Evolutionary conservation across 53 echinoderm and acorn worm species (phyloP).

Genomic region (Hippasteria phrygiana): DNA sequence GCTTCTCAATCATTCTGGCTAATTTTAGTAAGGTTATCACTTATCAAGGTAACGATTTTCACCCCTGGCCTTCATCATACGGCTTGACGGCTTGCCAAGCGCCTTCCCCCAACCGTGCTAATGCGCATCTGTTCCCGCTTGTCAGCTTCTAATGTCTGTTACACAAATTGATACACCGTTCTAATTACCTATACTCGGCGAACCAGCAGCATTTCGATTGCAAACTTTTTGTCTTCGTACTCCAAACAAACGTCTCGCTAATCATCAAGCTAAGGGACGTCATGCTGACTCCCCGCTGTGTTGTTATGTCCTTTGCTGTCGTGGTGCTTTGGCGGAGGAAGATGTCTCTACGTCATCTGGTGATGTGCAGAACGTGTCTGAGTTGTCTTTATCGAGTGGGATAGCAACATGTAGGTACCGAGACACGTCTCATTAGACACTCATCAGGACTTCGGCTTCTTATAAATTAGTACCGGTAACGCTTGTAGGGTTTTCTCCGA

Average conservation of each 20-base stretch:
- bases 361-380: conserved; percentile 16
- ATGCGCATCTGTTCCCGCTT: conserved; percentile 13
- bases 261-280: not conserved
- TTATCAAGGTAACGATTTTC: conserved; percentile 33
- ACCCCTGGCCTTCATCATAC: conserved; percentile 36
- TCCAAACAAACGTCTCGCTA: not conserved
- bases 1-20: not conserved
- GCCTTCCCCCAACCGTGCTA: not conserved
- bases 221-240: not conserved
- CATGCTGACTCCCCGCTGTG: not conserved
- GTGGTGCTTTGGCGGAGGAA: not conserved
- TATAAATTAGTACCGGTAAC: not conserved
- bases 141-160: not conserved
- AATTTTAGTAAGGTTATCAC: not conserved
- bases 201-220: not conserved
- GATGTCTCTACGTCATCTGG: not conserved
- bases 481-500: not conserved
- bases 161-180: not conserved
- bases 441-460: not conserved
- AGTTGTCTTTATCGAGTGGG: conserved; percentile 8
- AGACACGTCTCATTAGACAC: conserved; percentile 12
- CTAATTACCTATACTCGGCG: not conserved
- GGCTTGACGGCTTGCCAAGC: not conserved
- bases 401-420: conserved; percentile 15
- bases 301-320: not conserved